These are phyloP conservation scores for Artibeus jamaicensis DNA, from an alignment of 2,797 vertebrate genomes.

Conservation along the genomic window DNA sequence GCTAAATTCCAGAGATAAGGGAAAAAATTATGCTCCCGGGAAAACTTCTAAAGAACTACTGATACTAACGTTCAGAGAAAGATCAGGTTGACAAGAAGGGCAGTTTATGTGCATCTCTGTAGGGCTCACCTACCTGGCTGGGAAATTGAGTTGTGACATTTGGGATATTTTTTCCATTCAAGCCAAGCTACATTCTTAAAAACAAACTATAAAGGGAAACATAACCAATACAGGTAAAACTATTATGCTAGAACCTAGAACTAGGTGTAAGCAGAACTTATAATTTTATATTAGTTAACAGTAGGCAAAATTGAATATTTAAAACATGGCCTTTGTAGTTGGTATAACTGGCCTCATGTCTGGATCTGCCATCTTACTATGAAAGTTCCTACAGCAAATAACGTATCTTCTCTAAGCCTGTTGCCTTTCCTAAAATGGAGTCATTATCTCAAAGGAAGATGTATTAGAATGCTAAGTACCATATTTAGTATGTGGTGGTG, in stretches of 20 bases:
- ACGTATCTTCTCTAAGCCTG: background rate
- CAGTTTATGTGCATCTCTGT: background rate
- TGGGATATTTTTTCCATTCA: background rate
- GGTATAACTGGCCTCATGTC: background rate
- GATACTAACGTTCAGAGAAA: background rate
- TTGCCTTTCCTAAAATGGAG: background rate
- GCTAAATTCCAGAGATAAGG: background rate
- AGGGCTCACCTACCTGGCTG: background rate
- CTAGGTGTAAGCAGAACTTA: conserved; percentile 18
- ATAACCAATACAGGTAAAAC: conserved; percentile 1
- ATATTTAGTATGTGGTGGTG: background rate
- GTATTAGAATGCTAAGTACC: background rate
- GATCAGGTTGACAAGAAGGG: background rate
- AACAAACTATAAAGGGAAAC: conserved; percentile 19
- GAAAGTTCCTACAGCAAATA: background rate
- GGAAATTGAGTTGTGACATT: background rate
- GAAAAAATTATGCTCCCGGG: background rate
- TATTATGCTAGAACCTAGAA: background rate
- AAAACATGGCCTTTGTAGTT: background rate
- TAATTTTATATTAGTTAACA: background rate
- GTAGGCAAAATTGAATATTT: background rate
- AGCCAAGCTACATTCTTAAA: conserved; percentile 23
- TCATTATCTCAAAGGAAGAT: background rate
- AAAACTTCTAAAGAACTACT: background rate
- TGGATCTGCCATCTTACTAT: background rate